Percentiles rank a stretch among this genome's conserved stretches.
Evolutionary conservation across 2,888 invertebrate genomes (phyloP).

Genomic region (Drosophila lacicola): DNA sequence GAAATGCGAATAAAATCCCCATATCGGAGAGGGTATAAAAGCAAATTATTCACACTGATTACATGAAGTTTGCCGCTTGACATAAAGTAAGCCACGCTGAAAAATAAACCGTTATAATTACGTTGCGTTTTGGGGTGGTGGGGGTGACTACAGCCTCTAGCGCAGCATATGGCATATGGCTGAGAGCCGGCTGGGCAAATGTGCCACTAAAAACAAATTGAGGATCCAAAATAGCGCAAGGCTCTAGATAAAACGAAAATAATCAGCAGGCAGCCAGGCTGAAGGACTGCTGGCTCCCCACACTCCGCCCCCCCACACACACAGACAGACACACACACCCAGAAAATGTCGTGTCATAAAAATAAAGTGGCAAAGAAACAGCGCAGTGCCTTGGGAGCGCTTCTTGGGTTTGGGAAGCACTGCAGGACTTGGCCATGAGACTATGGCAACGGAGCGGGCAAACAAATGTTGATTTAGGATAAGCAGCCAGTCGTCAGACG

Average conservation of each 20-base stretch:
- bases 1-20: constrained; percentile 56
- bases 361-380: constrained; percentile 70
- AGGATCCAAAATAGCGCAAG: constrained; percentile 71
- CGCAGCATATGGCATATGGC: constrained; percentile 44
- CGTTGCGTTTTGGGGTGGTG: constrained; percentile 31
- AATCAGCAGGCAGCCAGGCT: constrained; percentile 75
- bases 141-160: background rate
- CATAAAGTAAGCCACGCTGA: constrained; percentile 71
- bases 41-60: constrained; percentile 79
- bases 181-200: constrained; percentile 26
- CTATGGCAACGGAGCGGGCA: constrained; percentile 36
- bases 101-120: constrained; percentile 78
- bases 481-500: constrained; percentile 43
- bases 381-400: constrained; percentile 48
- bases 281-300: constrained; percentile 53
- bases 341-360: constrained; percentile 75
- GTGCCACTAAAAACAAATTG: constrained; percentile 78
- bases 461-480: constrained; percentile 77
- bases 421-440: constrained; percentile 32
- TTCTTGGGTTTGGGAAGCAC: background rate
- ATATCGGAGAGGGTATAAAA: constrained; percentile 66
- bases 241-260: constrained; percentile 79
- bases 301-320: constrained; percentile 1
- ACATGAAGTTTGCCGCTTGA: constrained; percentile 64
- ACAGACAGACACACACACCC: constrained; percentile 7